Conservation (phyloP, 2,113 vertebrate species). For the Zosterops pallidus region DNA sequence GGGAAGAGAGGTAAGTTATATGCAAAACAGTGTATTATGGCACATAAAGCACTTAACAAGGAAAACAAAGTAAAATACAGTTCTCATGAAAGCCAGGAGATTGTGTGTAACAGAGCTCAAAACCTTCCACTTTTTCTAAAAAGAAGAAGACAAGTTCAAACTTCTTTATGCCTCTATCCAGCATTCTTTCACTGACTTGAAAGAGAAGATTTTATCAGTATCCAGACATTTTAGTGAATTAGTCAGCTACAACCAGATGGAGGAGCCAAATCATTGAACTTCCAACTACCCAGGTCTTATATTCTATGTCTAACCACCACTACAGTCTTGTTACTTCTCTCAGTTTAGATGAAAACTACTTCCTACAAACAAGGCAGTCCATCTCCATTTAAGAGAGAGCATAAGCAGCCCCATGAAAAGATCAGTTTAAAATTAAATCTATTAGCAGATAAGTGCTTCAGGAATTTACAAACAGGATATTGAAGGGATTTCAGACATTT, state of each 20-base stretch:
- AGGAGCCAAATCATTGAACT: constrained; percentile 50
- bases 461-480: background rate
- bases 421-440: background rate
- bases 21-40: background rate
- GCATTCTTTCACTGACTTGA: background rate
- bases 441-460: background rate
- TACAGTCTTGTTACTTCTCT: background rate
- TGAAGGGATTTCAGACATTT: background rate
- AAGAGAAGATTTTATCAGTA: background rate
- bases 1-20: background rate
- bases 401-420: background rate
- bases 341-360: background rate
- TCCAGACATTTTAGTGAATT: background rate
- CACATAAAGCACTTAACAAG: background rate
- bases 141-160: background rate
- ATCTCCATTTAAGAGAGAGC: background rate
- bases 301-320: background rate
- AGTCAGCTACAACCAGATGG: constrained; percentile 32
- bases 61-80: background rate
- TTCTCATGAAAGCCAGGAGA: background rate
- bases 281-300: background rate
- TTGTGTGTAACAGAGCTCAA: background rate
- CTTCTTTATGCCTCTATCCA: background rate
- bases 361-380: background rate
- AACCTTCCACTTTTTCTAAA: background rate